Evolutionary conservation across 2,113 vertebrate species (phyloP).

Genomic region (Apteryx mantelli): DNA sequence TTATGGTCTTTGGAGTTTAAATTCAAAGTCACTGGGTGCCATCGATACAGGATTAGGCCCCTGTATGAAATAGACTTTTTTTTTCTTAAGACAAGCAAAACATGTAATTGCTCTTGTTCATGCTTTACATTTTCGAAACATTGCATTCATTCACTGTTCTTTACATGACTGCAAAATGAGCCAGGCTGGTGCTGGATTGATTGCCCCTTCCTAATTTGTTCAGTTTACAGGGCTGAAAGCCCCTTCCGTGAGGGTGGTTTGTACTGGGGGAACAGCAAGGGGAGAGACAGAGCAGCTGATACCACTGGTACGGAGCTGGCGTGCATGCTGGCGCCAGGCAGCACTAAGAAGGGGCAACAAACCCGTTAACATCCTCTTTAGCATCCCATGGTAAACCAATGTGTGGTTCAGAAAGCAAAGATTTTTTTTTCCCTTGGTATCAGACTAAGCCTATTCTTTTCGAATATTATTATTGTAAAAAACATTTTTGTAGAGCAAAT

Average conservation of each 20-base stretch:
- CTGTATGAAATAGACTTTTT: neutral
- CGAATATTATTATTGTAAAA: neutral
- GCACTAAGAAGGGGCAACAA: neutral
- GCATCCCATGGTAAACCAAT: neutral
- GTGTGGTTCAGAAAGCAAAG: neutral
- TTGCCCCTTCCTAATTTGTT: neutral
- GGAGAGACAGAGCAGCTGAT: neutral
- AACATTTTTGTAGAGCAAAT: neutral
- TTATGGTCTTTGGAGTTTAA: neutral
- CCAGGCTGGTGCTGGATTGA: neutral
- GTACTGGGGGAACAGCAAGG: neutral
- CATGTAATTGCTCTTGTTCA: neutral
- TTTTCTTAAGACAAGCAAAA: neutral
- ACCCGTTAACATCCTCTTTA: neutral
- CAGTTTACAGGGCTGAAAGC: neutral
- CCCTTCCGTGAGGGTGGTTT: neutral
- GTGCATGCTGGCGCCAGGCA: rapidly evolving
- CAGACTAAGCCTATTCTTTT: neutral
- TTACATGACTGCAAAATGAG: neutral
- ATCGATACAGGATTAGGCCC: neutral
- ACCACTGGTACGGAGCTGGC: neutral
- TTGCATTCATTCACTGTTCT: neutral
- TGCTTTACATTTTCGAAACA: neutral
- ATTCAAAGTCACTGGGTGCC: neutral
- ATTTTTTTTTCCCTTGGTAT: neutral